Conservation (phyloP, 92 coral and sea anemone genomes). For the Phenganax marumi region DNA sequence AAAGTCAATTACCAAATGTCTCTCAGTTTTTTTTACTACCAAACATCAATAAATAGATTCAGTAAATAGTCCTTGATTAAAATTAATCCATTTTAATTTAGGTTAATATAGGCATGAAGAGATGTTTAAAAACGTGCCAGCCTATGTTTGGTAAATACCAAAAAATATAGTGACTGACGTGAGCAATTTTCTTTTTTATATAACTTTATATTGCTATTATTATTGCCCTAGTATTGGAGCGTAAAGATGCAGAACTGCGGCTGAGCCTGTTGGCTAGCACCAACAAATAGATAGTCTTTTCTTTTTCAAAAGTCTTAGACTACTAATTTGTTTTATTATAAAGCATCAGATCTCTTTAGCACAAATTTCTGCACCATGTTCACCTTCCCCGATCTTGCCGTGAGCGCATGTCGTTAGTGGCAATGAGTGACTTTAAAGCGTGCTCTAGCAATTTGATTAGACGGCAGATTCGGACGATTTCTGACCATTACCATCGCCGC, state of each 20-base stretch:
- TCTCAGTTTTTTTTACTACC: too few species aligned
- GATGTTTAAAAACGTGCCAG: slow-evolving; percentile 29
- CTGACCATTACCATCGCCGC: slow-evolving; percentile 29
- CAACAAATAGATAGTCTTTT: slow-evolving; percentile 11
- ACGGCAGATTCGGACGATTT: slow-evolving; percentile 39
- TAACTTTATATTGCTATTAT: not conserved
- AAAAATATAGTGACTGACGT: slow-evolving; percentile 42
- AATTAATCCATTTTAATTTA: not conserved
- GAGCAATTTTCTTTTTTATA: not conserved
- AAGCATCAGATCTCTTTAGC: slow-evolving; percentile 43
- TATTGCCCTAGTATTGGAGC: not conserved
- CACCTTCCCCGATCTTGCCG: slow-evolving; percentile 45
- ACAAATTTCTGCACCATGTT: slow-evolving; percentile 38
- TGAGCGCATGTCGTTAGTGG: slow-evolving; percentile 7
- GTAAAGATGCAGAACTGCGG: not conserved
- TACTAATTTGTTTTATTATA: not conserved
- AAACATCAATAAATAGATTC: slow-evolving; percentile 5
- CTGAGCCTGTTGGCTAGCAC: not conserved
- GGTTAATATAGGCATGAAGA: slow-evolving; percentile 9
- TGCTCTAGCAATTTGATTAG: slow-evolving; percentile 25
- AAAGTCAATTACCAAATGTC: too few species aligned
- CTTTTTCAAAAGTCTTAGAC: slow-evolving; percentile 7
- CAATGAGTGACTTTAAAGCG: slow-evolving; percentile 26
- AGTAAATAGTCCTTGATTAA: slow-evolving; percentile 12
- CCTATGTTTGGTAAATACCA: slow-evolving; percentile 29